Base-by-base conservation (phyloP, 2,797 vertebrate genomes). In the Botia kubotai region DNA sequence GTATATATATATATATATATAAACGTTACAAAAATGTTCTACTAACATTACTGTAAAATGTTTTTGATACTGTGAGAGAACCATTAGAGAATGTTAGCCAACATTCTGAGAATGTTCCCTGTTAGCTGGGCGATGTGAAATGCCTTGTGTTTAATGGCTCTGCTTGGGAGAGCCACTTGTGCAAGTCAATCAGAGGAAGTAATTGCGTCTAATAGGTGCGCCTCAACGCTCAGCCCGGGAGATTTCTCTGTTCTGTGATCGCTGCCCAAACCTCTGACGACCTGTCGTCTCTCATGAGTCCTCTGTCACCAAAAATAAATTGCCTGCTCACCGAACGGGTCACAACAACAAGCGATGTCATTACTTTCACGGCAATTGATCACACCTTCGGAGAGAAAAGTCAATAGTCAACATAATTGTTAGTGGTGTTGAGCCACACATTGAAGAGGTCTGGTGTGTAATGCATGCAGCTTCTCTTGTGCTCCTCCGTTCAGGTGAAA, bases 401-500 rank as follows among this genome's bases (percentile, higher is more conserved):
- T 95, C 93, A 94, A 95, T 94, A 94, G 91, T 91, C 92, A 91
- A 92, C 92, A 94, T 94, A 94, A 94, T 94, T 94, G 93, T 86
- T 85, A 91, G 91, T 90, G 89, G 91, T 93, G 92, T 92, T 89
- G 87, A 88, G 86, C 83, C 87, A 90, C 87, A 80, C 88, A 78
- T 87, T 90, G 86, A 85, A 91, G 68, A 85, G 82, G 86, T 58
- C 70, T 48, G 21, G 83, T 77, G 82, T 83, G 81, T 78, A 85
- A 82, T 82, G 70, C 68, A 66, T 58, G 65, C 63, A 39, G 65
- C 76, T 82, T 74, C 70, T 82, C 76, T 82, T 84, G 79, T 71
- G 82, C 58, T 8, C 65, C 57, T 55, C 13, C 6, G 29, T 60
- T 58, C 57, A 46, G 29, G 33, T 68, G 50, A 60, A 29, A 16